These are phyloP conservation scores for Hydrozoanthus gracilis DNA, from an alignment of 92 coral and sea anemone genomes.

Conservation along the genomic window DNA sequence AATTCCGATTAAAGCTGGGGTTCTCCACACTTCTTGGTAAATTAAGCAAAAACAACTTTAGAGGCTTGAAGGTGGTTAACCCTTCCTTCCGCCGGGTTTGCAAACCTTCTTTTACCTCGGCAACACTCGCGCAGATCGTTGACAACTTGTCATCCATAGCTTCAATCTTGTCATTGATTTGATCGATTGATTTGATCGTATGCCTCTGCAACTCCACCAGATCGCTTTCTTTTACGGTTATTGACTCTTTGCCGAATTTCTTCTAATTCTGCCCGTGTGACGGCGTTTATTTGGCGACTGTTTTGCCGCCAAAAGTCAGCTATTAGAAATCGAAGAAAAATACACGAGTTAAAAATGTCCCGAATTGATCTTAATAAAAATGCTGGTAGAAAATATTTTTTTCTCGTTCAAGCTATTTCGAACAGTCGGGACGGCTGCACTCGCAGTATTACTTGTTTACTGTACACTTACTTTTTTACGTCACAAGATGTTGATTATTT, in stretches of 20 bases:
- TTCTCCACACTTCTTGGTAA: not conserved
- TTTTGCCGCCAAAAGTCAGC: constrained; percentile 18
- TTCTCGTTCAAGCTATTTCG: no score
- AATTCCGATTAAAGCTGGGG: not conserved
- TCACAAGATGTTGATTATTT: no score
- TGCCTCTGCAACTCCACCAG: not conserved
- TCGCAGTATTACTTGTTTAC: no score
- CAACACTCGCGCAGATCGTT: not conserved
- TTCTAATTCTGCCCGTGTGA: constrained; percentile 5
- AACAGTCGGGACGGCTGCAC: no score
- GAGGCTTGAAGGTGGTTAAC: constrained; percentile 10
- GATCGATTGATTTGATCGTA: not conserved
- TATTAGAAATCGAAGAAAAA: not conserved
- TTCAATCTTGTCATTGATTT: not conserved
- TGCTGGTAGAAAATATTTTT: no score
- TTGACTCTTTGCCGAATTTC: not conserved
- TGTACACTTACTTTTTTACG: no score
- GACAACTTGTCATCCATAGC: not conserved
- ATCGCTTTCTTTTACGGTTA: not conserved
- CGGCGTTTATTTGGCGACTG: constrained; percentile 7
- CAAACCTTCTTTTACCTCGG: not conserved
- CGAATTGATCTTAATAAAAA: not conserved
- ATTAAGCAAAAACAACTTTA: not conserved
- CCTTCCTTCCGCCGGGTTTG: not conserved
- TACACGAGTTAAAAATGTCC: not conserved